These are phyloP conservation scores for Drosophila takahashii DNA, from an alignment of 1,140 invertebrate genomes.

Conservation along the genomic window DNA sequence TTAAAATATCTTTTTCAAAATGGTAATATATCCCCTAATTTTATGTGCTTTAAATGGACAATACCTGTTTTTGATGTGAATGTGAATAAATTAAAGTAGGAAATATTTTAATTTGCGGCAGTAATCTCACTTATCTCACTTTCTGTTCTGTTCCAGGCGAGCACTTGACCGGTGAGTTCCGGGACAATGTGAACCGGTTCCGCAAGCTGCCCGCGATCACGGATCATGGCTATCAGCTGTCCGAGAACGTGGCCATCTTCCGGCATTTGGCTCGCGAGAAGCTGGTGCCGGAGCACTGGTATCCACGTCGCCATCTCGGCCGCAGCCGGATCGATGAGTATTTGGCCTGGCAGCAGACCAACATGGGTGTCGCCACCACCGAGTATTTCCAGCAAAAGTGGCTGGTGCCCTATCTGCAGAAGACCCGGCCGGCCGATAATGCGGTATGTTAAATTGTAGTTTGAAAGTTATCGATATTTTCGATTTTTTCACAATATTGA, in stretches of 20 bases:
- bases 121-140: background rate
- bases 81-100: background rate
- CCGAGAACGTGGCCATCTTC: constrained; percentile 91
- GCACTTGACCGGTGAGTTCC: constrained; percentile 89
- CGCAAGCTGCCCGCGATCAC: constrained; percentile 91
- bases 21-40: too few relatives aligned
- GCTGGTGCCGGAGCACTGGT: constrained; percentile 89
- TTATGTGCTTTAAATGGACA: background rate
- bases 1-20: too few relatives aligned
- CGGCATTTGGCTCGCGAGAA: constrained; percentile 85
- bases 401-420: constrained; percentile 85
- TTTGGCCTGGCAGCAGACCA: constrained; percentile 94
- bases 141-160: constrained; percentile 86
- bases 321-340: constrained; percentile 93
- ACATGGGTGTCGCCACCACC: constrained; percentile 88
- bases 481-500: too few relatives aligned
- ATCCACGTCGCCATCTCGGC: constrained; percentile 88
- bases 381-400: constrained; percentile 89
- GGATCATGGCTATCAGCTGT: constrained; percentile 90
- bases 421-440: constrained; percentile 75
- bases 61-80: background rate
- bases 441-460: constrained; percentile 39
- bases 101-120: background rate
- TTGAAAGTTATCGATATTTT: too few relatives aligned
- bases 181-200: constrained; percentile 90